Conservation (phyloP, 2,113 vertebrate genomes). For the Macheiramphus alcinus region DNA sequence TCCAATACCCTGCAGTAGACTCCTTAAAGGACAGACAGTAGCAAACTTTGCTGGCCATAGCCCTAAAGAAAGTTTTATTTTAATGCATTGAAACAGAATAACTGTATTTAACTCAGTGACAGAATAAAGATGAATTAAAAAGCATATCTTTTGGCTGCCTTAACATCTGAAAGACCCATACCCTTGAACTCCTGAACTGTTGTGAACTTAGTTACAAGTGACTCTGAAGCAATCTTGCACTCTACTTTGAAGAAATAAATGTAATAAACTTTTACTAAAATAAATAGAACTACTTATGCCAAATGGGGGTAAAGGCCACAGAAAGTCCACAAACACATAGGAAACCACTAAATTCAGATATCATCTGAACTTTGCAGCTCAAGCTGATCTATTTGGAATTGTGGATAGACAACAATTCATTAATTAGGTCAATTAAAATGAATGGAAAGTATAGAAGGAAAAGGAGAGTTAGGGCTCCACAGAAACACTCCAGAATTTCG, state of each 20-base stretch:
- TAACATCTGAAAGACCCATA: neutral
- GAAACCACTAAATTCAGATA: neutral
- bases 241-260: neutral
- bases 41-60: neutral
- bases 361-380: neutral
- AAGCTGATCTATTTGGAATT: neutral
- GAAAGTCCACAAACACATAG: neutral
- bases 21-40: neutral
- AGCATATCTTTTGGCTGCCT: neutral
- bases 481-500: neutral
- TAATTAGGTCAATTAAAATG: neutral
- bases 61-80: neutral
- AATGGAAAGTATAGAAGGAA: neutral
- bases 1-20: neutral
- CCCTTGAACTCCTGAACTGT: neutral
- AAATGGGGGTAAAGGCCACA: neutral
- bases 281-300: neutral
- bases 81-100: neutral
- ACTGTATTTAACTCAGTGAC: neutral
- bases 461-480: neutral
- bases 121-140: neutral
- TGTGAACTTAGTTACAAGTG: neutral
- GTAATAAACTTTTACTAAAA: neutral
- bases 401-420: neutral
- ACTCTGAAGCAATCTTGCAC: neutral